Conservation (phyloP, 2,888 invertebrate species). For the Epinotia ramella region DNA sequence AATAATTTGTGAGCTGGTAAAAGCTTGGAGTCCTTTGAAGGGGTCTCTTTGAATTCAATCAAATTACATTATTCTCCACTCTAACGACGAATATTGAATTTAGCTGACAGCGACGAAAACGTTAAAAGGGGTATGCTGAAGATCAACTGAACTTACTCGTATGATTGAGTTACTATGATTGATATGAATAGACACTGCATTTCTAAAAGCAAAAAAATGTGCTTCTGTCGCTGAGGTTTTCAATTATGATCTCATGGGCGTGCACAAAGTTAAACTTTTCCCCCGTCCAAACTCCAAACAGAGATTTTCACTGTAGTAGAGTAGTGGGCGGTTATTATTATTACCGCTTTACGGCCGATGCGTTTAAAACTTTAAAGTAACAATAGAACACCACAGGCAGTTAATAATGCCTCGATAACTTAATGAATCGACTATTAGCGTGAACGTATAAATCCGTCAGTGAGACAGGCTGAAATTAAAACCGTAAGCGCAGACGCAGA, state of each 20-base stretch:
- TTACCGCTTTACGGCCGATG: neutral
- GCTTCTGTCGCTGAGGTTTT: too few species aligned
- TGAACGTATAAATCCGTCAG: constrained; percentile 11
- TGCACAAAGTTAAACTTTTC: too few species aligned
- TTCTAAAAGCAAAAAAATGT: too few species aligned
- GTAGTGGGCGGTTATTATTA: neutral
- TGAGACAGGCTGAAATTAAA: constrained; percentile 28
- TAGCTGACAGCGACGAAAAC: constrained; percentile 3
- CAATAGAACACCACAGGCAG: neutral
- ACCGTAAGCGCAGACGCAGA: constrained; percentile 22
- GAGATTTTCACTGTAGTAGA: neutral
- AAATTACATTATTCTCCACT: constrained; percentile 24
- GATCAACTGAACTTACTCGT: too few species aligned
- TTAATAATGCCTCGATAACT: neutral
- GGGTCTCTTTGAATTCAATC: constrained; percentile 18
- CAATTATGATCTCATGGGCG: too few species aligned
- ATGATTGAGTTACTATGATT: too few species aligned
- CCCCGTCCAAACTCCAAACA: neutral
- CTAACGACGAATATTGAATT: constrained; percentile 27
- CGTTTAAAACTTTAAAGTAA: neutral
- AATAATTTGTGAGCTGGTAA: constrained; percentile 15
- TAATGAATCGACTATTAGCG: constrained; percentile 18
- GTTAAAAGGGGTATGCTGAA: neutral
- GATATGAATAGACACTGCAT: too few species aligned
- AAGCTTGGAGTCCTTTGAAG: constrained; percentile 15